A percentile compares a stretch with the other conserved stretches of the same genome.
phyloP scores from a whole-genome alignment of 2,113 vertebrate genomes.

The Oceanites oceanicus region DNA sequence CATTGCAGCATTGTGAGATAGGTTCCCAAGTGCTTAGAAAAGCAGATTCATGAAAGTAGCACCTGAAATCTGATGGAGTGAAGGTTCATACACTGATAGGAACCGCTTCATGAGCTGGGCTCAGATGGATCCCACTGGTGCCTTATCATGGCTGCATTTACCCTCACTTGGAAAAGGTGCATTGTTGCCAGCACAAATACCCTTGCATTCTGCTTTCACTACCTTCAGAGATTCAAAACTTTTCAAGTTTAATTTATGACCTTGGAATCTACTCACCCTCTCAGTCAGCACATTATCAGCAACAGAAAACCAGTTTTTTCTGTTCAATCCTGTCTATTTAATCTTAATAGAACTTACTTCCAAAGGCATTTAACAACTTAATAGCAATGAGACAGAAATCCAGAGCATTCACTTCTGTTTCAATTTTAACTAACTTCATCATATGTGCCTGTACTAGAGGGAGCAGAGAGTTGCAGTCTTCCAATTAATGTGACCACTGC shows the following conservation, averaged over 20 bases:
- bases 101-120: not conserved
- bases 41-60: not conserved
- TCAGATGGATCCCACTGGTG: not conserved
- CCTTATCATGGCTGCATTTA: not conserved
- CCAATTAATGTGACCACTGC: not conserved
- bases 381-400: constrained; percentile 7
- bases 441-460: not conserved
- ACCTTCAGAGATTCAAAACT: not conserved
- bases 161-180: not conserved
- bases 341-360: constrained; percentile 16
- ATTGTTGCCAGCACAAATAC: not conserved
- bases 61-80: not conserved
- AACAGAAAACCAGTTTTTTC: not conserved
- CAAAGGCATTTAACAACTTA: constrained; percentile 12
- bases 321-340: not conserved
- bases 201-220: not conserved
- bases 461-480: not conserved
- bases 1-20: not conserved
- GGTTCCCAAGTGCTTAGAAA: not conserved
- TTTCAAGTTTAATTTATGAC: not conserved
- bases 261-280: not conserved
- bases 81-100: not conserved
- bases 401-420: not conserved
- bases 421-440: not conserved
- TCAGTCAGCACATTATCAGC: not conserved